Evolutionary conservation across 2,113 vertebrate species (phyloP), one percentile per base, ranked within the genome.

Genomic region (Tachysurus vachellii): DNA sequence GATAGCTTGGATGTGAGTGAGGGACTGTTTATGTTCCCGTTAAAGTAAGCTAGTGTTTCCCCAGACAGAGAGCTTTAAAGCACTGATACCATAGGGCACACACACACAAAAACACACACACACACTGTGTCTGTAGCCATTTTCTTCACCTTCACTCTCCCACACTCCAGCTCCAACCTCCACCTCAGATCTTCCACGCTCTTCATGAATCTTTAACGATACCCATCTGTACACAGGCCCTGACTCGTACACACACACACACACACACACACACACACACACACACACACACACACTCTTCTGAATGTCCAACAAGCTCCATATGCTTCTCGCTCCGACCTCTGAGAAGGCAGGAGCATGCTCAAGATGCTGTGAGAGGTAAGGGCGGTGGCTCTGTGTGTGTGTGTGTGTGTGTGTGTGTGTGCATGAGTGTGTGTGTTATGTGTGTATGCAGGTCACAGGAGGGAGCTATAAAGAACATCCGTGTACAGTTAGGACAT

Each of bases 141-240:
- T 94, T 95, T 85, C 92, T 91, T 87, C 88, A 91, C 83, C 91
- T 86, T 94, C 93, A 91, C 91, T 83, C 75, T 82, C 75, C 79
- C 82, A 84, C 91, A 90, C 94, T 94, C 94, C 95, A 94, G 94
- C 79, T 93, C 93, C 94, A 94, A 95, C 96, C 95, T 88, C 95
- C 94, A 95, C 95, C 96, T 96, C 94, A 96, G 94, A 95, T 96
- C 95, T 95, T 93, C 95, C 94, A 95, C 85, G 91, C 91, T 73
- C 64, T 94, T 96, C 96, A 96, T 96, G 95, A 96, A 96, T 96
- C 95, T 97, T 97, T 97, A 95, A 96, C 95, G 95, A 92, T 95
- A 96, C 94, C 96, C 96, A 96, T 97, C 96, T 97, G 96, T 76
- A 83, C 82, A 80, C 80, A 82, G 12, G 66, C 80, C 57, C 36